A percentile compares a stretch with the other conserved stretches of the same genome.
Conservation (phyloP, 2,888 invertebrate species). For the Lithodes maja region DNA sequence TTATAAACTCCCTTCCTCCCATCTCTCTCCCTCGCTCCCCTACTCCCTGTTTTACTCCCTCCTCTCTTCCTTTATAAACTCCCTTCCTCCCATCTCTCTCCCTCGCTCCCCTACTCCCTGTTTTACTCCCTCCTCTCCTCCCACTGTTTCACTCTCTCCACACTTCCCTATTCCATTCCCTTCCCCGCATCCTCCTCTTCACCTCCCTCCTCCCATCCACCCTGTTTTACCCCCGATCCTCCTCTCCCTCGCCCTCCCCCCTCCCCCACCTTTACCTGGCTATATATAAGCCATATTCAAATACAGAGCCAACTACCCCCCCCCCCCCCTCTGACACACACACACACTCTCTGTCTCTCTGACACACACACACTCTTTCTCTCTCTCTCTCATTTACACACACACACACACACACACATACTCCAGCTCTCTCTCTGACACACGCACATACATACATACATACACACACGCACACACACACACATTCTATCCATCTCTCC, state of each 20-base stretch:
- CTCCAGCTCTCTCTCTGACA: not conserved
- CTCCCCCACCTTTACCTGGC: not conserved
- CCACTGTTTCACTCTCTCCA: not conserved
- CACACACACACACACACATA: not conserved
- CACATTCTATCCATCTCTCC: too few relatives aligned
- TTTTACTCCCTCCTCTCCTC: not conserved
- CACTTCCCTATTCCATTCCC: not conserved
- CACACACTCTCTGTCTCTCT: not conserved
- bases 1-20: not conserved
- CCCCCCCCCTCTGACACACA: not conserved
- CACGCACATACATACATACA: conserved; percentile 8
- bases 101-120: not conserved
- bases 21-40: not conserved
- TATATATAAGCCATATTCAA: not conserved
- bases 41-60: not conserved
- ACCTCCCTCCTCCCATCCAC: not conserved
- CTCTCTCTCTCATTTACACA: not conserved
- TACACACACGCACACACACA: conserved; percentile 10
- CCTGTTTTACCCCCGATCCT: not conserved
- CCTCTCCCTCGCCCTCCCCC: not conserved
- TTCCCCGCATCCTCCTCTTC: not conserved
- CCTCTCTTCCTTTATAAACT: not conserved
- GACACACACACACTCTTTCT: not conserved
- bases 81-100: not conserved
- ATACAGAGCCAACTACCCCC: not conserved